Evolutionary conservation across 2,888 invertebrate genomes (phyloP), one percentile per base, ranked within the genome.

Genomic region (Mylabris sibirica): DNA sequence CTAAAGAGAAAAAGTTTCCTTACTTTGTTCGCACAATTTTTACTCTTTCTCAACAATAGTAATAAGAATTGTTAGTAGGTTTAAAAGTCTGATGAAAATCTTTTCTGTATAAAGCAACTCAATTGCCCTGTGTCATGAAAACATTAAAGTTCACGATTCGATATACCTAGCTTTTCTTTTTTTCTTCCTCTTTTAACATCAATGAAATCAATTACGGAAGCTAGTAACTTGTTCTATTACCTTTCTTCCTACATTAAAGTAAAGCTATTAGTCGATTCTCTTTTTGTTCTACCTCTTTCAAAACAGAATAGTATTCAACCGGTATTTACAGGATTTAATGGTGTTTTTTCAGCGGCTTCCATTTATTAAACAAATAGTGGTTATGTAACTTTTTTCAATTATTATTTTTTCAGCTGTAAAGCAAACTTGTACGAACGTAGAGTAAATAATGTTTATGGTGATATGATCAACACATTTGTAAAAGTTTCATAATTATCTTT

Each of bases 101-200:
- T 57, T 57, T 53, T 11, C 8, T 26, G 0, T 59, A 59, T 59
- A 59, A 59, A 64, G 59, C 20, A 22, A 53, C 49, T 35, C 12
- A 17, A 64, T 34, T 59, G 59, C 57, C 26, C 57, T 53, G 35
- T 57, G 53, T 59, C 53, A 64, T 64, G 53, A 53, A 64, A 64
- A 64, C 53, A 49, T 59, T 64, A 41, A 41, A 24, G 59, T 22
- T 35, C 64, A 30, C 30, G 53, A 53, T 64, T 64, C 59, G 64
- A 64, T 49, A 17, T 64, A n/a, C n/a, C n/a, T n/a, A 57, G 30
- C 30, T 12, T 11, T 64, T 59, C 22, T 57, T 49, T 49, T 49
- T 11, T 6, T 11, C 44, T 17, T 44, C 17, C 44, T 8, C 24
- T 24, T 24, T 24, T 57, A 24, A 5, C 24, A 57, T 24, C 57